These are phyloP conservation scores for Phragmatobia fuliginosa DNA, from an alignment of 2,888 invertebrate genomes.

Conservation along the genomic window DNA sequence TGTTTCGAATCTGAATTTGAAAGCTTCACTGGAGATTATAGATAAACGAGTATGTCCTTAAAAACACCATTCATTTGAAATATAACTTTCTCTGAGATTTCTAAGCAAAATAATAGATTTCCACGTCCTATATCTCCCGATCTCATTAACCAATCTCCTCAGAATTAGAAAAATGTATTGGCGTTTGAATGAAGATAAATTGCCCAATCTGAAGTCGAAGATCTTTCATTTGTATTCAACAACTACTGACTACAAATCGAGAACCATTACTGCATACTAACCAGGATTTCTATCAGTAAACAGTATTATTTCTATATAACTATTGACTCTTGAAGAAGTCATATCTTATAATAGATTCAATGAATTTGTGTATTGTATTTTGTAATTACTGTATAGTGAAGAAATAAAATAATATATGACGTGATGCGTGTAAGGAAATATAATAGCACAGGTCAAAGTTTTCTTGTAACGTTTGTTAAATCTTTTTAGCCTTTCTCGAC, in stretches of 20 bases:
- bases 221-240: conserved; percentile 30
- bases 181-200: not conserved
- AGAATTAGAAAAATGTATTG: not conserved
- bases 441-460: not conserved
- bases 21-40: too few species aligned
- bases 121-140: not conserved
- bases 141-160: not conserved
- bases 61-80: too few species aligned
- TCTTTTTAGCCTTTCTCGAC: too few species aligned
- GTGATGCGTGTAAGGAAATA: not conserved
- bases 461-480: too few species aligned
- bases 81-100: not conserved
- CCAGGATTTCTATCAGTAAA: conserved; percentile 20
- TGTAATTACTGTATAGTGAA: too few species aligned
- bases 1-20: not conserved
- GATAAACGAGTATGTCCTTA: too few species aligned
- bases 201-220: not conserved
- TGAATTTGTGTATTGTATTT: not conserved
- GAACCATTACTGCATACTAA: conserved; percentile 18
- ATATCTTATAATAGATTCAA: not conserved
- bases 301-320: not conserved
- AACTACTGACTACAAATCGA: conserved; percentile 1
- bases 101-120: not conserved
- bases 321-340: not conserved
- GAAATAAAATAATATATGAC: too few species aligned